Base-by-base conservation (phyloP, 2,888 invertebrate genomes). In the Craniophora ligustri region DNA sequence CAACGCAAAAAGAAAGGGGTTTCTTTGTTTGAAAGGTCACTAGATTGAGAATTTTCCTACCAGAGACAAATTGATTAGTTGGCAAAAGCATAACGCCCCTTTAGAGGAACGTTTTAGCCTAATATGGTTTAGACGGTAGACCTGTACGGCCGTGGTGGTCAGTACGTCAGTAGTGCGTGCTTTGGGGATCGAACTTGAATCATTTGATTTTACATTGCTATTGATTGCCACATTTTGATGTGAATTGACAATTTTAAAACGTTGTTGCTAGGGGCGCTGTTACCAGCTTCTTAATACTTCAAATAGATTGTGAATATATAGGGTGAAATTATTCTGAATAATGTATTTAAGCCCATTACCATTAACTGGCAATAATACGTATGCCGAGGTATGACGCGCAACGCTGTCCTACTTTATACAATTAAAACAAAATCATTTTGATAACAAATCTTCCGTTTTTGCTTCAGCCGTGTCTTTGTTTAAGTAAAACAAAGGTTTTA, bases 301-400 rank as follows among this genome's bases (percentile, higher is more conserved):
- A 16, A 10, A 31, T 32, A 38, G 19, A 14, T 10, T 19, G n/a
- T 31, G 30, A 42, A 28, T 13, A 28, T 13, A 41, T 45, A 3
- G 28, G 16, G 26, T 56, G 34, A 35, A 41, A 47, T 65, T 36
- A 0, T 30, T 40, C 46, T 55, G 39, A 65, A 66, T 67, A 59
- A 66, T 50, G 36, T 57, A 32, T 50, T 42, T 54, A 67, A 51
- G 41, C 62, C 48, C 53, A 48, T 71, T 54, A 66, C 11, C 55
- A 70, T 66, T 32, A 38, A 53, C 56, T 39, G n/a, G 45, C 21
- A 40, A 38, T 32, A 49, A 11, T 36, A 45, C 38, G 23, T 34
- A 5, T 42, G n/a, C 26, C 8, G 18, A 6, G 16, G 44, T 38
- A 19, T 57, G 53, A 47, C 31, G 38, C 21, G 21, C 31, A 13